Evolutionary conservation across 2,113 vertebrate species (phyloP), one percentile per base, ranked within the genome.

Genomic region (Prolemur simus): DNA sequence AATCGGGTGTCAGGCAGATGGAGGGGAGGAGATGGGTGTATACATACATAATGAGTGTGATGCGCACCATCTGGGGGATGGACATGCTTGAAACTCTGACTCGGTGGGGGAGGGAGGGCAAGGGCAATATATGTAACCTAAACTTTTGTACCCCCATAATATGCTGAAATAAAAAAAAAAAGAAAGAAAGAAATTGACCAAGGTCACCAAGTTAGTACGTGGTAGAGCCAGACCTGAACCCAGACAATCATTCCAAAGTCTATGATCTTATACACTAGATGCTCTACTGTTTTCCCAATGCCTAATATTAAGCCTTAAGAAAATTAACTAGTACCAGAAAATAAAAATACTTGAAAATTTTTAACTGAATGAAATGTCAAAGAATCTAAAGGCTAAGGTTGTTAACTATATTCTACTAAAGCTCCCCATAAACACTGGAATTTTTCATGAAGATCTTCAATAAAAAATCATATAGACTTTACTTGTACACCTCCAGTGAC

Each of bases 321-420:
- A 86, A 71, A 73, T 74, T 95, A 92, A 78, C 32, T 84, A 47
- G 39, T 86, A 81, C 18, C 8, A 92, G 37, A 77, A 96, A 86
- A 95, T 87, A 87, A 42, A 84, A 92, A 58, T 77, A 47, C 91
- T 87, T 78, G 34, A 92, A 91, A 81, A 5, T 10, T 81, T 92
- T 97, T 78, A 80, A 77, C 37, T 52, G 21, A 97, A 47, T 42
- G 37, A 96, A 91, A 63, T 86, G 29, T 96, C 42, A 89, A 95
- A 91, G 34, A 77, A 54, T 56, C 54, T 88, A 49, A 83, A 82
- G 13, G 9, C 42, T 69, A 83, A 92, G 15, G 7, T 63, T 25
- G 73, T 74, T 45, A 20, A 39, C 14, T 73, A 27, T 14, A 77
- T 82, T 82, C 23, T 82, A 45, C 34, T 68, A 71, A 92, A 90